phyloP scores from a whole-genome alignment of 2,113 vertebrate species.

The Odontesthes bonariensis region DNA sequence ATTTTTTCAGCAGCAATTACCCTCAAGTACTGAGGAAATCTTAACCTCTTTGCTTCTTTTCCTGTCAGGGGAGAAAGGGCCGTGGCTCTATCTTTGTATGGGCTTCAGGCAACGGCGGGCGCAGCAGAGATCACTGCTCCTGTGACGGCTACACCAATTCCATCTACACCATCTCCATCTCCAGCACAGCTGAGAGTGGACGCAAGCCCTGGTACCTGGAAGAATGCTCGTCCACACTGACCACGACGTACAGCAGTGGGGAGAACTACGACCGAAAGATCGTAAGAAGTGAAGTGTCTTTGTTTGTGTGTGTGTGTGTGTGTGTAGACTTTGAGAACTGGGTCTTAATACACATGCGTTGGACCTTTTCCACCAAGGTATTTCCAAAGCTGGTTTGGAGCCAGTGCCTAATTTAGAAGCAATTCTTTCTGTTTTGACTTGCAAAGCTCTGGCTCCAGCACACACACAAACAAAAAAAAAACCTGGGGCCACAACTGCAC shows the following conservation, averaged over 20 bases:
- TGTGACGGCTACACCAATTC: constrained; percentile 99
- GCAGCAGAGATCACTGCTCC: constrained; percentile 97
- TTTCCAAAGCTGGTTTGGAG: not conserved
- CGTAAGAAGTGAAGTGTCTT: constrained; percentile 78
- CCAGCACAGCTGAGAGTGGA: constrained; percentile 97
- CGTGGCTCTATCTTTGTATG: constrained; percentile 97
- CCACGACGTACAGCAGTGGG: constrained; percentile 98
- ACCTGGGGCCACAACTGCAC: no score
- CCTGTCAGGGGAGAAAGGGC: constrained; percentile 91
- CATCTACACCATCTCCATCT: constrained; percentile 99
- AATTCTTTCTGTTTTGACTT: not conserved
- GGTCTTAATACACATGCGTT: not conserved
- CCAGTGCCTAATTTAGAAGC: not conserved
- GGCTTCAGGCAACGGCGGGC: constrained; percentile 97
- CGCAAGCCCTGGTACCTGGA: constrained; percentile 99
- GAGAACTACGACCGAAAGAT: constrained; percentile 99
- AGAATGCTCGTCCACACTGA: constrained; percentile 96
- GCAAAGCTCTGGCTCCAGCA: not conserved
- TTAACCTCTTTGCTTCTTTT: constrained; percentile 29
- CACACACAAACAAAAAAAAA: not conserved
- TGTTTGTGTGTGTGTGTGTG: not conserved
- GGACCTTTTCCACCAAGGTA: not conserved
- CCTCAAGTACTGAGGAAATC: no score
- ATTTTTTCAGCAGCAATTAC: no score
- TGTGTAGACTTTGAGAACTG: not conserved